Base-by-base conservation (phyloP, 1,140 invertebrate genomes). In the Drosophila takahashii region DNA sequence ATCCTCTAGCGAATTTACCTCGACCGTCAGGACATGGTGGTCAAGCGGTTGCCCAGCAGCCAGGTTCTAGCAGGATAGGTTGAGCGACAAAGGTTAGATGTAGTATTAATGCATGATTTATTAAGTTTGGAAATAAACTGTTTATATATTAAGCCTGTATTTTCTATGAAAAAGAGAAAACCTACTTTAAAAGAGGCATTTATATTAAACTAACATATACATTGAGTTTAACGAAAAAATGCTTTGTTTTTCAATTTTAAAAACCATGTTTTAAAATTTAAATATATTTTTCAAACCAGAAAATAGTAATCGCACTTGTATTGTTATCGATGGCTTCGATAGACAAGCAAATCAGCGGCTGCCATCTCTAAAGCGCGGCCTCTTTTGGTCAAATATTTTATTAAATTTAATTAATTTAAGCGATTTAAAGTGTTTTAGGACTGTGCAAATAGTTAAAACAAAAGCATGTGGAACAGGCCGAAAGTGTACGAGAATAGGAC, bases 31-130 rank as follows among this genome's bases (percentile, higher is more conserved):
- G 41, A 37, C 51, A 9, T 13, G 70, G 44, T 11, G 22, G 22
- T 22, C 22, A 22, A 22, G 22, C 22, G 22, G 22, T 45, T 9
- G 5, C 45, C 22, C 54, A 71, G 11, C 70, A 77, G 26, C 15
- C 57, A 4, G 61, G 65, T 15, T 77, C 67, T 61, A 48, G 57
- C 29, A 44, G 72, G n/a, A 34, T 69, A 9, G 62, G 62, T 39
- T 85, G 52, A 80, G 42, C 15, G 10, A 36, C 15, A 18, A n/a
- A 22, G 39, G 29, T 26, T 54, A 77, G 50, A 11, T 39, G 18
- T 4, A 52, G 26, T 36, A 16, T 15, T 10, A 37, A 59, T 18
- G n/a, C 2, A 3, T 16, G 22, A 53, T 10, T 37, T 37, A 22
- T 39, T 39, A 15, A 34, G 32, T 54, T 34, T 50, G 47, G 51